Evolutionary conservation across 2,113 vertebrate genomes (phyloP).

Genomic region (Hydrochoerus hydrochaeris): DNA sequence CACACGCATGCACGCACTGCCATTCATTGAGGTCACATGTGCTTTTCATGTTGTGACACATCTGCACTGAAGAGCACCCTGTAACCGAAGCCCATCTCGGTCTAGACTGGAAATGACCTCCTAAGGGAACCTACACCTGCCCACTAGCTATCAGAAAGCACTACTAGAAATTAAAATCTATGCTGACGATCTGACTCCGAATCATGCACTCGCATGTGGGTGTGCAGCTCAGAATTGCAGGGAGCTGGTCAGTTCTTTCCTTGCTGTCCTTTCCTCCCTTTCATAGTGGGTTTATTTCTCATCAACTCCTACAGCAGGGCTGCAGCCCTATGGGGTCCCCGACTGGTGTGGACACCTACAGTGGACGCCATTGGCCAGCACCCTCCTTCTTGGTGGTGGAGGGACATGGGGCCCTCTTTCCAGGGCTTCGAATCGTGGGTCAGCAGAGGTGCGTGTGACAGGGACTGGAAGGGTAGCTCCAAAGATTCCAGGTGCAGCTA

Average conservation of each 20-base stretch:
- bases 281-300: not conserved
- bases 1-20: fast-evolving
- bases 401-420: not conserved
- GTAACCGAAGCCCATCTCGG: fast-evolving
- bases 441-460: not conserved
- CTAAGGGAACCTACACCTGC: not conserved
- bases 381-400: not conserved
- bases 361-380: not conserved
- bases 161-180: not conserved
- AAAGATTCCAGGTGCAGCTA: fast-evolving
- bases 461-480: not conserved
- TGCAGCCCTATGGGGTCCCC: not conserved
- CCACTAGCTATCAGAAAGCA: not conserved
- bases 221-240: not conserved
- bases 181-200: not conserved
- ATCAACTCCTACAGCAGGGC: not conserved
- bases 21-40: fast-evolving
- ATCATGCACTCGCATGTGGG: too few relatives aligned
- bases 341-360: fast-evolving
- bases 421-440: fast-evolving
- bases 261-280: not conserved
- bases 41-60: too few relatives aligned
- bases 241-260: not conserved
- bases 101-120: not conserved
- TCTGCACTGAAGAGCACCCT: not conserved